phyloP scores from a whole-genome alignment of 2,888 invertebrate genomes.

The Chironomus riparius region DNA sequence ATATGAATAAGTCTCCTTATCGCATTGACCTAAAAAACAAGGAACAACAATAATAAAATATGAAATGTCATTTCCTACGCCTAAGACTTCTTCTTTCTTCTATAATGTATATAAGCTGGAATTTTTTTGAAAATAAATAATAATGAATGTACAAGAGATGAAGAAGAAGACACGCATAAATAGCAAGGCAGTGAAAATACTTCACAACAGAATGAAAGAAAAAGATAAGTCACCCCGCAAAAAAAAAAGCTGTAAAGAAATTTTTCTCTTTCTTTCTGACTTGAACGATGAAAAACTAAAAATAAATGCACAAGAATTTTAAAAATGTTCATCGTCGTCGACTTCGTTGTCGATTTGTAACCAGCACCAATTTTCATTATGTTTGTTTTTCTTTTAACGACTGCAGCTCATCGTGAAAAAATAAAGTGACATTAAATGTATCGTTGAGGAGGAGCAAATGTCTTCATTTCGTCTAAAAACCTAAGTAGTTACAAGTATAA shows the following conservation, averaged over 20 bases:
- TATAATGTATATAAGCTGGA: not conserved
- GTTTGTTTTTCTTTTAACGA: not conserved
- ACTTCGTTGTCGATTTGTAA: not conserved
- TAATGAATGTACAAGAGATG: no score
- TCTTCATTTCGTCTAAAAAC: no score
- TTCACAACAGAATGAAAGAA: no score
- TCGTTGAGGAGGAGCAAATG: not conserved
- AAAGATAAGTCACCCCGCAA: no score
- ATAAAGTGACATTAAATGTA: no score
- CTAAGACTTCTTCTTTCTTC: no score
- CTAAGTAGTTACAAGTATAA: no score
- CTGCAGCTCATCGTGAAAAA: not conserved
- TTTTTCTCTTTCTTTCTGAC: not conserved
- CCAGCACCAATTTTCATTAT: not conserved
- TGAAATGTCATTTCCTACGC: not conserved
- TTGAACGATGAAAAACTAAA: conserved; percentile 2
- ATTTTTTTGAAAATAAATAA: not conserved
- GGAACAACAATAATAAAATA: not conserved
- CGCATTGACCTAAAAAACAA: not conserved
- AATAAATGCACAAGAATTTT: conserved; percentile 4
- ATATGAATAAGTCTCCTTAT: not conserved
- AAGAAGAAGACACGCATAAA: not conserved
- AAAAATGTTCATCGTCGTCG: not conserved
- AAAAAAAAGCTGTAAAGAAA: no score
- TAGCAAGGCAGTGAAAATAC: no score